Evolutionary conservation across 2,113 vertebrate species (phyloP).

Genomic region (Illadopsis cleaveri): DNA sequence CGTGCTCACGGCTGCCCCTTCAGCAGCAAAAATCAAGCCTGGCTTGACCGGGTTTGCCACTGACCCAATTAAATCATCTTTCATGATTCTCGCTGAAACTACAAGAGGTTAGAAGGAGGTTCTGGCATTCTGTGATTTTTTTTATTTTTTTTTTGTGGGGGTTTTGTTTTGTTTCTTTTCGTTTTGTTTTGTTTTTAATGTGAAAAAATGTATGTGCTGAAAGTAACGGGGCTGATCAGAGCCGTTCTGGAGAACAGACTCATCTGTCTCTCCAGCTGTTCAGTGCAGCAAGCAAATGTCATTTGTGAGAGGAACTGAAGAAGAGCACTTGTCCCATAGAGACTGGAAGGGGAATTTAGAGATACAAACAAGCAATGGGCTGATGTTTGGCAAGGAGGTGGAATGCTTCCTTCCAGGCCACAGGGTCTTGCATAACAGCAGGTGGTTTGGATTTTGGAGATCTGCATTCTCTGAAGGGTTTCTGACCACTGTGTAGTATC

Average conservation of each 20-base stretch:
- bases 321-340: background rate
- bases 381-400: background rate
- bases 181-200: too few species aligned
- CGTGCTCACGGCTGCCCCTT: accelerated
- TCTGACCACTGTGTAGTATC: background rate
- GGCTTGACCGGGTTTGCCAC: background rate
- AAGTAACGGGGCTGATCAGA: accelerated
- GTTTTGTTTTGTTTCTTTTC: background rate
- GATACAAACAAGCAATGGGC: background rate
- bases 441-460: background rate
- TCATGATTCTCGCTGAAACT: background rate
- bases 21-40: background rate
- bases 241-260: background rate
- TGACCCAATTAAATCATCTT: background rate
- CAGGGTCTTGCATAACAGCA: background rate
- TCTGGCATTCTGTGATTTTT: background rate
- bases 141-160: too few species aligned
- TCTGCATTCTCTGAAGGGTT: background rate
- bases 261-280: background rate
- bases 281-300: accelerated
- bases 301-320: background rate
- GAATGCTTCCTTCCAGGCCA: background rate
- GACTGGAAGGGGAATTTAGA: background rate
- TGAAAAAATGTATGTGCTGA: accelerated
- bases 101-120: background rate